Conservation (phyloP, 2,113 vertebrate species). For the Gambusia affinis region DNA sequence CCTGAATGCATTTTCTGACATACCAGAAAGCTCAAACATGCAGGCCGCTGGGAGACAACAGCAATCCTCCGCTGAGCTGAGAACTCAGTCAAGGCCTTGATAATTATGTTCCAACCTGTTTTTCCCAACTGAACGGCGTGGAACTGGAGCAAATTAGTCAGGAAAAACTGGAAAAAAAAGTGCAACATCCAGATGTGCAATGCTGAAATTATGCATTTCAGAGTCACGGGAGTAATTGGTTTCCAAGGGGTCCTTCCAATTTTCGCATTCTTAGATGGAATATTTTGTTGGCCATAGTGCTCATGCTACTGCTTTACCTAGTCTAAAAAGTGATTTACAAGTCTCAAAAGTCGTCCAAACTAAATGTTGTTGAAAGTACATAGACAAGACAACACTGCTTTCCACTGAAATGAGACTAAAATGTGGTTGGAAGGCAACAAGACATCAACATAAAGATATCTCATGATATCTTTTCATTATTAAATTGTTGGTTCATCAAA, state of each 20-base stretch:
- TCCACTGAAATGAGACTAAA: background rate
- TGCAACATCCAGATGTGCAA: slow-evolving; percentile 64
- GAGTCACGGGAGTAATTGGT: slow-evolving; percentile 44
- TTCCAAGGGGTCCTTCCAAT: slow-evolving; percentile 50
- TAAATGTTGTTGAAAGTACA: background rate
- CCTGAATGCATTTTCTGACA: slow-evolving; percentile 30
- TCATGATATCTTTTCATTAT: background rate
- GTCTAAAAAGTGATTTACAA: background rate
- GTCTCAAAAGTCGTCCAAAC: background rate
- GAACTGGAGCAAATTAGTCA: slow-evolving; percentile 49
- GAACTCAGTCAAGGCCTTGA: slow-evolving; percentile 42
- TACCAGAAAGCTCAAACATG: slow-evolving; percentile 28
- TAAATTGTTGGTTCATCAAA: background rate
- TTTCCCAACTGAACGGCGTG: slow-evolving; percentile 18
- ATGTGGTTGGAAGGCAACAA: too few relatives aligned
- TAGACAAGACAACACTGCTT: background rate
- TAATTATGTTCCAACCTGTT: slow-evolving; percentile 44
- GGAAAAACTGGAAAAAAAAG: slow-evolving; percentile 34
- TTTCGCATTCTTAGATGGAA: slow-evolving; percentile 52
- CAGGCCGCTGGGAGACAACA: slow-evolving; percentile 12
- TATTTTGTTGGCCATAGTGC: slow-evolving; percentile 21
- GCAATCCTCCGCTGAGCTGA: slow-evolving; percentile 38
- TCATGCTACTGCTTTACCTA: slow-evolving; percentile 34
- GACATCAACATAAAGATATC: background rate
- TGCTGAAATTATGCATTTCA: slow-evolving; percentile 28